Conservation (phyloP, 37 sponge, comb jelly and placozoan genomes). For the Petrosia ficiformis region DNA sequence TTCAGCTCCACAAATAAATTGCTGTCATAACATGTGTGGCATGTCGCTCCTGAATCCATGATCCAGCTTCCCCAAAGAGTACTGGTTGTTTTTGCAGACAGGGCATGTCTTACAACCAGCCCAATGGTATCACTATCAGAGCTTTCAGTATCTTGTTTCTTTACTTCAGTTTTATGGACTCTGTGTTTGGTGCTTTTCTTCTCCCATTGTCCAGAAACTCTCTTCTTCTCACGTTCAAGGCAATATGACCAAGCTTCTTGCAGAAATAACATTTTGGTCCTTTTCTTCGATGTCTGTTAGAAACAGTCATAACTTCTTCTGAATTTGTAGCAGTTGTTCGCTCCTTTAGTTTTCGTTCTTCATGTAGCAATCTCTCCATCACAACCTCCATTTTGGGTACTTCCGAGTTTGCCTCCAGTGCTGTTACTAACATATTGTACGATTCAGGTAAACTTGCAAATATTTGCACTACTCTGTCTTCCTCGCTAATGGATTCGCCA, state of each 20-base stretch:
- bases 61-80: constrained; percentile 26
- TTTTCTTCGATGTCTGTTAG: constrained; percentile 16
- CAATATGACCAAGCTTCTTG: constrained; percentile 20
- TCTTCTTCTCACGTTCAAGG: constrained; percentile 4
- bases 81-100: constrained; percentile 11
- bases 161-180: constrained; percentile 14
- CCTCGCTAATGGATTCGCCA: constrained; percentile 21
- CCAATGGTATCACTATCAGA: constrained; percentile 18
- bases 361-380: constrained; percentile 42
- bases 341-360: constrained; percentile 30
- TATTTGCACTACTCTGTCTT: constrained; percentile 40
- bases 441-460: constrained; percentile 51
- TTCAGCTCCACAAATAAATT: constrained; percentile 15
- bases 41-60: constrained; percentile 59
- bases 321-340: constrained; percentile 2
- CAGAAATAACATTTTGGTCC: constrained; percentile 31
- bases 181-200: constrained; percentile 3
- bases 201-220: not conserved
- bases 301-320: constrained; percentile 7
- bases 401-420: constrained; percentile 43
- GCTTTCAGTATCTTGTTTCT: no score
- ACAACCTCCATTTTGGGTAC: constrained; percentile 50
- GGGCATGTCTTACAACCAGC: constrained; percentile 4
- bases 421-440: constrained; percentile 47
- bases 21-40: constrained; percentile 38